Base-by-base conservation (phyloP, 2,888 invertebrate genomes). In the Drosophila mulleri region DNA sequence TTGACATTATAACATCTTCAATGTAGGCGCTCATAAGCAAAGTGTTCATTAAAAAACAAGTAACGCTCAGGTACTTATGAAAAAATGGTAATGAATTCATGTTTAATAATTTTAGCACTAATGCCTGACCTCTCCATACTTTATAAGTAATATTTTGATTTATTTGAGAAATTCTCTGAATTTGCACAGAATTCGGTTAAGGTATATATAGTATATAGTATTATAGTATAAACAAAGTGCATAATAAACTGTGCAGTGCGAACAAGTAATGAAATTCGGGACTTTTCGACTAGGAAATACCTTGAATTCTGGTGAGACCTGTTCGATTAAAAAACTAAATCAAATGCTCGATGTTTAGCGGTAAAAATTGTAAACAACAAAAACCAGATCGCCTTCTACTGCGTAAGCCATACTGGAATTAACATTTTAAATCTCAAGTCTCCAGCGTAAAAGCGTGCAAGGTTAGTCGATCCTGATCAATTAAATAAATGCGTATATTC, bases 1-100 rank as follows among this genome's bases (percentile, higher is more conserved):
- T 69, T 81, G 53, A 66, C 67, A 66, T 83, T 86, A 83, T 74
- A 75, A 56, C 65, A 42, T 42, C 57, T 66, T 75, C 48, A 67
- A 66, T 75, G 68, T 48, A 68, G 65, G 73, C 70, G 68, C 66
- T 59, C 67, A 81, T 64, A 66, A 77, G 60, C 56, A 63, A 73
- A 73, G 53, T 53, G 42, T 75, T 67, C 77, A 67, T 70, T 60
- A 75, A 75, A 64, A 35, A 58, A 32, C 72, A 39, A 37, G 18
- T 50, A 64, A 32, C 37, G 41, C 23, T 23, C 23, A 72, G 47
- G 16, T 39, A 57, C 60, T 60, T 61, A 23, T 45, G 44, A 41
- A 47, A 41, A 54, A 56, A 39, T 18, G 23, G 45, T 44, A 42
- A 45, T 47, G 37, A 45, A 54, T 59, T 59, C 35, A 61, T 58